A percentile compares a stretch with the other conserved stretches of the same genome.
Evolutionary conservation across 1,140 invertebrate genomes (phyloP).

Genomic region (Holotrichia oblita): DNA sequence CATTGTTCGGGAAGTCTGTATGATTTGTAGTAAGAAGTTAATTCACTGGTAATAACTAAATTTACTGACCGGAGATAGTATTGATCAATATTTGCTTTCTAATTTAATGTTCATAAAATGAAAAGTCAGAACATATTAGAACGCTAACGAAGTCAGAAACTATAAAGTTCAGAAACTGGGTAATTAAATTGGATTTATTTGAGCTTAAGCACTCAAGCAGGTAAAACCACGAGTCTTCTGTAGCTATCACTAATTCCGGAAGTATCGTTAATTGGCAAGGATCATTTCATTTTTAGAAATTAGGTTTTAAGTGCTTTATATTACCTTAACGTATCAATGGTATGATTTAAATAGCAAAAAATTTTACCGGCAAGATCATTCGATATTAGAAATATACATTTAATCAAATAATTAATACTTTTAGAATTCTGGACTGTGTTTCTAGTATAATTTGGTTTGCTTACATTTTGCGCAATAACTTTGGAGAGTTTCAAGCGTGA

Average conservation of each 20-base stretch:
- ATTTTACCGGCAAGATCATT: too few relatives aligned
- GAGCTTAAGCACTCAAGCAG: neutral
- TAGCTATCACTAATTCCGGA: conserved; percentile 15
- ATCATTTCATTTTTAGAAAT: neutral
- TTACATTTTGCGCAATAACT: too few relatives aligned
- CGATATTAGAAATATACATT: too few relatives aligned
- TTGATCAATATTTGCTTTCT: conserved; percentile 2
- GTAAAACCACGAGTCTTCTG: neutral
- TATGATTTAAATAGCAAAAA: too few relatives aligned
- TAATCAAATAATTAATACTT: too few relatives aligned
- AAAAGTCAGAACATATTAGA: conserved; percentile 29
- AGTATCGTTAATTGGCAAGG: neutral
- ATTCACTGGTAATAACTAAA: conserved; percentile 1
- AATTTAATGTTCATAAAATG: conserved; percentile 13
- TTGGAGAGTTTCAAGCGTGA: too few relatives aligned
- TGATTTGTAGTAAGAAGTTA: neutral
- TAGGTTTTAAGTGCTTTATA: too few relatives aligned
- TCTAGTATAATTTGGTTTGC: too few relatives aligned
- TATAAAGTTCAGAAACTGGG: conserved; percentile 24
- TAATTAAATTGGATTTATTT: neutral
- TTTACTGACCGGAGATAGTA: conserved; percentile 14
- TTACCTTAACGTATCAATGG: too few relatives aligned
- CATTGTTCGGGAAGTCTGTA: neutral
- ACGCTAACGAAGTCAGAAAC: neutral
- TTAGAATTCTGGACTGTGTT: too few relatives aligned